These are phyloP conservation scores for Thunnus maccoyii DNA, from an alignment of 2,113 vertebrate species.

Conservation along the genomic window DNA sequence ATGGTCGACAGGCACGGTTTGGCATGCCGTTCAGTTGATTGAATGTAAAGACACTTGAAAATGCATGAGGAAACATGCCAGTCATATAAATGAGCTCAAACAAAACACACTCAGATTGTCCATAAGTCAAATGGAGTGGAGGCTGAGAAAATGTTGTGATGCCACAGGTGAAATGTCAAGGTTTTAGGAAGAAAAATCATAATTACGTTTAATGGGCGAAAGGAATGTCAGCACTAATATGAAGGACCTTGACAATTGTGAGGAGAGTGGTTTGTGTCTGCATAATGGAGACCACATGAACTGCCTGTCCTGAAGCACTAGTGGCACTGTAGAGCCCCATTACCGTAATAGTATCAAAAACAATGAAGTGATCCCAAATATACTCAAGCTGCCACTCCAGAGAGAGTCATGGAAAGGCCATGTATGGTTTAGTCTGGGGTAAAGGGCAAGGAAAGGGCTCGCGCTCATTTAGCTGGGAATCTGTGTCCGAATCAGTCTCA, in stretches of 20 bases:
- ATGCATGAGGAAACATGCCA: conserved; percentile 9
- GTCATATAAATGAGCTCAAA: conserved; percentile 22
- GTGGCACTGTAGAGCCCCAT: conserved; percentile 40
- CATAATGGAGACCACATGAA: conserved; percentile 71
- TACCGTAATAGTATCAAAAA: conserved; percentile 65
- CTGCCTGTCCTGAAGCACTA: background rate
- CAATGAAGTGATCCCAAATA: conserved; percentile 58
- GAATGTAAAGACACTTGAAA: conserved; percentile 36
- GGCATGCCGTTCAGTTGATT: conserved; percentile 44
- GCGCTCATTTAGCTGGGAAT: background rate
- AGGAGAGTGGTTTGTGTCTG: conserved; percentile 61
- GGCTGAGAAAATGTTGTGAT: conserved; percentile 32
- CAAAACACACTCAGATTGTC: conserved; percentile 19
- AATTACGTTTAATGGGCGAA: conserved; percentile 65
- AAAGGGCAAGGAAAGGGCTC: conserved; percentile 17
- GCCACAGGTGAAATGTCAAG: conserved; percentile 47
- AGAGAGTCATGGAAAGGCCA: conserved; percentile 48
- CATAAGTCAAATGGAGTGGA: conserved; percentile 5
- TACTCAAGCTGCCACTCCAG: conserved; percentile 26
- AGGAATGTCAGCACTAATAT: conserved; percentile 59
- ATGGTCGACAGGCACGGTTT: conserved; percentile 57
- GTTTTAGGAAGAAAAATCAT: conserved; percentile 35
- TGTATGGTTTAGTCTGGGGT: conserved; percentile 13
- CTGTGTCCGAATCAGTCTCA: conserved; percentile 1
- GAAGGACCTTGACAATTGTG: conserved; percentile 72